Percentiles rank a stretch among this genome's conserved stretches.
phyloP scores from a whole-genome alignment of 2,797 vertebrate genomes.

The Triplophysa yarkandensis region DNA sequence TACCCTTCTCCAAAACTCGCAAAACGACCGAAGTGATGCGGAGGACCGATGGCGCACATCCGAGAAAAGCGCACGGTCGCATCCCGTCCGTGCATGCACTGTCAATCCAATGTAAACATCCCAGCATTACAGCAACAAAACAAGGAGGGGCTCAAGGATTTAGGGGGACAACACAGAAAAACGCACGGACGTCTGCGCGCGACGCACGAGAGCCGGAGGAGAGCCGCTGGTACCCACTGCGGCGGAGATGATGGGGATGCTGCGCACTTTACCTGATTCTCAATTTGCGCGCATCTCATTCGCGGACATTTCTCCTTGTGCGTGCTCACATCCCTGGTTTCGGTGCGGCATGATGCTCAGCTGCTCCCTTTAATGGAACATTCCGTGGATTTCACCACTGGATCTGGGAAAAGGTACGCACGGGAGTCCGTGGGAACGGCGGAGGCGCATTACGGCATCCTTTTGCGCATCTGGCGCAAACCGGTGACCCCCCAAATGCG shows the following conservation, averaged over 20 bases:
- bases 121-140: slow-evolving; percentile 73
- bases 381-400: slow-evolving; percentile 80
- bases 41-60: slow-evolving; percentile 5
- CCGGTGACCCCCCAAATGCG: not conserved
- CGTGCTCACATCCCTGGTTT: slow-evolving; percentile 77
- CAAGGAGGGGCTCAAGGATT: slow-evolving; percentile 76
- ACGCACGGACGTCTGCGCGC: slow-evolving; percentile 55
- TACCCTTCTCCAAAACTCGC: slow-evolving; percentile 36
- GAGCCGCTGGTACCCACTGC: slow-evolving; percentile 39
- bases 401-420: slow-evolving; percentile 63
- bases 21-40: slow-evolving; percentile 24
- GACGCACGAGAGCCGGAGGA: slow-evolving; percentile 50
- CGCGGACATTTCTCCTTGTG: slow-evolving; percentile 67
- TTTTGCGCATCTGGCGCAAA: slow-evolving; percentile 17
- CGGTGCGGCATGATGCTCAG: slow-evolving; percentile 77
- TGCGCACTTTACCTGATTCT: slow-evolving; percentile 77
- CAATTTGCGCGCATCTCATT: slow-evolving; percentile 75
- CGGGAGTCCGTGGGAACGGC: not conserved
- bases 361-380: slow-evolving; percentile 78
- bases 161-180: slow-evolving; percentile 66
- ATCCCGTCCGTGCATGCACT: slow-evolving; percentile 51
- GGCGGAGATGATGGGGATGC: slow-evolving; percentile 42
- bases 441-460: not conserved
- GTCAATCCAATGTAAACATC: slow-evolving; percentile 76
- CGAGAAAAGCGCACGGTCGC: slow-evolving; percentile 19